Base-by-base conservation (phyloP, 2,113 vertebrate species). In the Neodon shergylaensis region DNA sequence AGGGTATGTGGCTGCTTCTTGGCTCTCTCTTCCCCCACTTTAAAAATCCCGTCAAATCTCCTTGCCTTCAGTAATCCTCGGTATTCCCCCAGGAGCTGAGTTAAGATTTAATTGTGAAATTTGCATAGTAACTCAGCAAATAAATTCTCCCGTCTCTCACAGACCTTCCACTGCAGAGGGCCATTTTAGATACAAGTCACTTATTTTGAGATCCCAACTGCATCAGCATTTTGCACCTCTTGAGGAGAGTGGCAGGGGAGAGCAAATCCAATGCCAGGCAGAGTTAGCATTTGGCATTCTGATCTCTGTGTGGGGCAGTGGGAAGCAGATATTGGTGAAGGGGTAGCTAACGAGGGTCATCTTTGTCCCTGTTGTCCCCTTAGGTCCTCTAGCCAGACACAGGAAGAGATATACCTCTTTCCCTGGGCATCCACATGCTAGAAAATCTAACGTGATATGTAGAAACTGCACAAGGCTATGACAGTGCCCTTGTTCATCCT, bases 101-200 rank as follows among this genome's bases (percentile, higher is more conserved):
- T 98, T 98, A 98, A 98, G 96, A 98, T 98, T 98, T 99, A 99
- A 99, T 99, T 98, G 98, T 98, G 98, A 98, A 98, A 99, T 99
- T 98, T 98, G 97, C 98, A 98, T 98, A 98, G 98, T 97, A 98
- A 98, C 97, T 98, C 98, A 98, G 98, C 98, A 98, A 98, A 98
- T 98, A 98, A 98, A 98, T 98, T 98, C 95, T 97, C 85, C 92
- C 66, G 14, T 98, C 96, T 98, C 13, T 8, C 96, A 72, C 36
- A 98, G 98, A 98, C 91, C 88, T 98, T 98, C 95, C 97, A 90
- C 94, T 74, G 93, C 90, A 97, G 78, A 83, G 97, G 95, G 86
- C 77, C 98, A 92, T 98, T 98, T 98, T 95, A 74, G 95, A 93
- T 96, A 98, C 98, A 98, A 98, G 98, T 98, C 95, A 97, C 93